phyloP scores from a whole-genome alignment of 2,888 invertebrate species.

The Ommatoiulus sabulosus region DNA sequence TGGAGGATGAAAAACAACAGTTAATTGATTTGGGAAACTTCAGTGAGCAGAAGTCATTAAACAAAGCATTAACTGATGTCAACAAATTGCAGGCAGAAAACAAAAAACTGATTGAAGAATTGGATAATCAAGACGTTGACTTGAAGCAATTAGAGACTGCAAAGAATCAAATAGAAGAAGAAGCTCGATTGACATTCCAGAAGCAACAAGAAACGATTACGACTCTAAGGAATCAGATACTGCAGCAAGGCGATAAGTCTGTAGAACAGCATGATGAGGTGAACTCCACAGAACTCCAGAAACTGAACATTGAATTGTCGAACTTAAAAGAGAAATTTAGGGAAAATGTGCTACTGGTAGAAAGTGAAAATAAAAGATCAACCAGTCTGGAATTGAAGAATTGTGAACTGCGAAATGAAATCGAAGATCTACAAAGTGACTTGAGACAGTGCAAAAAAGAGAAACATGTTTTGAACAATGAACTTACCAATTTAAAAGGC shows the following conservation, averaged over 20 bases:
- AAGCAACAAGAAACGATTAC: constrained; percentile 51
- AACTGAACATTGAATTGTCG: constrained; percentile 8
- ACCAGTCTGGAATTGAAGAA: background rate
- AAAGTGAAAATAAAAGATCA: constrained; percentile 63
- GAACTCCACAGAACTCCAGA: background rate
- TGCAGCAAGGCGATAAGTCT: constrained; percentile 56
- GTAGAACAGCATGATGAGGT: background rate
- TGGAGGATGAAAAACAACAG: constrained; percentile 52
- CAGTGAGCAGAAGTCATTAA: constrained; percentile 21
- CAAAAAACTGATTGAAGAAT: constrained; percentile 77
- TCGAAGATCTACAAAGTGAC: background rate
- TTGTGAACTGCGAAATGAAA: background rate
- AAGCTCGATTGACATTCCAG: constrained; percentile 49
- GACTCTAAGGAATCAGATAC: constrained; percentile 60
- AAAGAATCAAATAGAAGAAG: constrained; percentile 58
- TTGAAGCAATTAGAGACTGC: constrained; percentile 61
- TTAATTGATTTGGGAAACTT: background rate
- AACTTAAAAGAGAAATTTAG: constrained; percentile 49
- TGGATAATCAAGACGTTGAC: constrained; percentile 68
- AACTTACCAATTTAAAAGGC: constrained; percentile 3
- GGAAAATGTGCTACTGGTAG: constrained; percentile 47
- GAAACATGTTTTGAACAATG: background rate
- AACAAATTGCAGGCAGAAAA: constrained; percentile 79
- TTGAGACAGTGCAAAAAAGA: background rate
- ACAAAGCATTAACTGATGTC: constrained; percentile 71